Evolutionary conservation across 1,140 invertebrate species (phyloP).

Genomic region (Hyphantria cunea): DNA sequence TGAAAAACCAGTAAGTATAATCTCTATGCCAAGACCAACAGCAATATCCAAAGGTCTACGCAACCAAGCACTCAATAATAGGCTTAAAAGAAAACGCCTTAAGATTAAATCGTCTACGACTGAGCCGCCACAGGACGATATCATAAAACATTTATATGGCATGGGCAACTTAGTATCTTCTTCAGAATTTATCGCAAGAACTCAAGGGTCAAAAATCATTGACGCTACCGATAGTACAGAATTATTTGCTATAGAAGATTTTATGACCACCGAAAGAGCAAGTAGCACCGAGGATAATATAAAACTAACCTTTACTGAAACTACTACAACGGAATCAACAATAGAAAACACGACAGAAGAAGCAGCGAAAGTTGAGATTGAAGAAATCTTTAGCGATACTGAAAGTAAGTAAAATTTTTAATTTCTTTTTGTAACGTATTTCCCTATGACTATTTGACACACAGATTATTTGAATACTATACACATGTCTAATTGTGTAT

Average conservation of each 20-base stretch:
- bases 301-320: constrained; percentile 17
- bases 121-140: constrained; percentile 46
- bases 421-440: too few species aligned
- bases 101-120: constrained; percentile 53
- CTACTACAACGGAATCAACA: constrained; percentile 28
- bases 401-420: constrained; percentile 47
- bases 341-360: constrained; percentile 51
- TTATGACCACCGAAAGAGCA: constrained; percentile 50
- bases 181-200: constrained; percentile 62
- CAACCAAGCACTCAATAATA: constrained; percentile 58
- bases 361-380: constrained; percentile 68
- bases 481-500: too few species aligned
- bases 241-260: constrained; percentile 48
- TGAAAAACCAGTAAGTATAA: constrained; percentile 40
- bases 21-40: constrained; percentile 33
- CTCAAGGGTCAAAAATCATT: constrained; percentile 41
- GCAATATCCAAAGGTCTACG: constrained; percentile 46
- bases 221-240: constrained; percentile 27
- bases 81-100: constrained; percentile 58
- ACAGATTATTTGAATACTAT: too few species aligned
- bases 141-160: constrained; percentile 50
- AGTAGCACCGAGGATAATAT: constrained; percentile 13
- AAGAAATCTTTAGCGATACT: constrained; percentile 71
- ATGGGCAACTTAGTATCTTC: constrained; percentile 55
- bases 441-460: too few species aligned